Base-by-base conservation (phyloP, 2,888 invertebrate genomes). In the Archips crataeganus region DNA sequence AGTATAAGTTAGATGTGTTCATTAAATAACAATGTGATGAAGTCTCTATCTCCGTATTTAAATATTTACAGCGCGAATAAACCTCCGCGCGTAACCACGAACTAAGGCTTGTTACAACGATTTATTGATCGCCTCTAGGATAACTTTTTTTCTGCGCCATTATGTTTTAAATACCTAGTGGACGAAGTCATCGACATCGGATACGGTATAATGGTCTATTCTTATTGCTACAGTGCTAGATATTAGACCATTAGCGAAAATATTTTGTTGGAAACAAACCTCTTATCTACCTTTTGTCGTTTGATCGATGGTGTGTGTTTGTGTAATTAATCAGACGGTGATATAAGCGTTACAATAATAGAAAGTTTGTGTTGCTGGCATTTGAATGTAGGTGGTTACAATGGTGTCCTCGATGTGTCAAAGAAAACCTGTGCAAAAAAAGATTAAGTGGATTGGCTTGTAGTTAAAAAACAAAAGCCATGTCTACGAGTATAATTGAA, bases 171-270 rank as follows among this genome's bases (percentile, higher is more conserved):
- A 79, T 81, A 80, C 83, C 67, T 36, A 82, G 81, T 47, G 45
- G 63, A 63, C 75, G 81, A 78, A 83, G 85, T 82, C 85, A 85
- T 82, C 82, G 85, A 86, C 85, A 83, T 84, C 23, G 47, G 13
- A 47, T 32, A 47, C 32, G 23, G 57, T 57, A 45, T 78, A 79
- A 79, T 75, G 75, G 78, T 75, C 79, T 62, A 45, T 23, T 54
- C 54, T 61, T 47, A 68, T 72, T 68, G 72, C 68, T 68, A 47
- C 45, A 65, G 36, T 63, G 62, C 68, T 71, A 68, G 54, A 77
- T 80, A 81, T 83, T 77, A 79, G 78, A 87, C 86, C 88, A 90
- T 89, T 89, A 89, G 83, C 80, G 80, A 84, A 86, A 86, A 88
- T 84, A 89, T 90, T 85, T 85, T 23, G 83, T 82, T 79, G 76